Base-by-base conservation (phyloP, 1,140 invertebrate genomes). In the Pristionchus pacificus region DNA sequence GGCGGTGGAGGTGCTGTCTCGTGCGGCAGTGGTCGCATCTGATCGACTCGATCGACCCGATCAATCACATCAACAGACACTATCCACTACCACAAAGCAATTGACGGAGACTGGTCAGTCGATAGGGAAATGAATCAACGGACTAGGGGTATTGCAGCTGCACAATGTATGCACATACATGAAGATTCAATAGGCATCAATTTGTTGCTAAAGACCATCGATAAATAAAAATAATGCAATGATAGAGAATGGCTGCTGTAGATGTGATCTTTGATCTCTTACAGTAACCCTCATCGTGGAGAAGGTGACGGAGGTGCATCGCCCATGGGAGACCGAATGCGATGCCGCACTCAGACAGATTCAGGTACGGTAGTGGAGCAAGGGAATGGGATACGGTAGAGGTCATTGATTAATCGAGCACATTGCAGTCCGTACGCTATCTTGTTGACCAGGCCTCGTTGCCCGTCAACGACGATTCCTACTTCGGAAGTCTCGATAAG, bases 301-400 rank as follows among this genome's bases (percentile, higher is more conserved):
- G 2, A 30, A 59, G 15, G 64, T 75, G 19, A 19, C 19, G 38
- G 63, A 65, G 15, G 60, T 27, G 13, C 67, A 77, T 29, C 91
- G 91, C 0, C 93, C 84, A 75, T 91, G 94, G 0, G 93, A 96
- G 86, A 95, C 93, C 83, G 95, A 98, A 81, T 97, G 94, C 85
- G 93, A 95, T 81, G 95, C 92, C 82, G 94, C 95, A 1, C 90
- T 97, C 62, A n/a, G 27, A 49, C 24, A 61, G 60, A 30, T 27
- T 61, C 60, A 61, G 1, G 29, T 61, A 27, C 38, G 38, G 38
- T 49, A 49, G 19, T 49, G 19, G 38, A 49, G 38, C 19, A 19
- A 19, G 38, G 25, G 33, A 30, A 24, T 31, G 31, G 24, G 33
- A 61, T n/a, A 61, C 6, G 2, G 2, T 62, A 27, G 15, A 62